phyloP scores from a whole-genome alignment of 1,140 invertebrate genomes.

The Hesperophylax magnus region DNA sequence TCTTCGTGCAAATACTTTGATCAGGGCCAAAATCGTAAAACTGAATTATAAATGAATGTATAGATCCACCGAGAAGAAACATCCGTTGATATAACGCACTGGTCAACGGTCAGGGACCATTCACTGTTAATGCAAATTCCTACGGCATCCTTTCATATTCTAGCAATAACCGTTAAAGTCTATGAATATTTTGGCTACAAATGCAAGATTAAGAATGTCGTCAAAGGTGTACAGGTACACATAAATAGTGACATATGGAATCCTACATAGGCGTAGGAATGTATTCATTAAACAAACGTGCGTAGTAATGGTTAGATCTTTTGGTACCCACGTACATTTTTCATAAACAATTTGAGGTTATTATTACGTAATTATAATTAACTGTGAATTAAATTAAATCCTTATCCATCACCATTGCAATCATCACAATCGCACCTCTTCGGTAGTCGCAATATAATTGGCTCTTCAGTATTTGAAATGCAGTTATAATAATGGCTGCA shows the following conservation, averaged over 20 bases:
- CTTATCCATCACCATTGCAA: not conserved
- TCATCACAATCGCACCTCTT: not conserved
- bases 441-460: constrained; percentile 5
- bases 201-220: no score
- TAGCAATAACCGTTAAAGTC: not conserved
- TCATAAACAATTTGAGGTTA: not conserved
- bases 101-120: not conserved
- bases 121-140: constrained; percentile 11
- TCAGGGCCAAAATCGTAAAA: constrained; percentile 13
- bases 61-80: not conserved
- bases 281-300: no score
- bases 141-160: not conserved
- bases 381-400: not conserved
- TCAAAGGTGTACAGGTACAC: no score
- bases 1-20: not conserved
- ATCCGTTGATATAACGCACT: not conserved
- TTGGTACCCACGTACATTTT: not conserved
- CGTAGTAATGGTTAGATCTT: no score
- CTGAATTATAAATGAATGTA: constrained; percentile 6
- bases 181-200: not conserved
- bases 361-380: not conserved
- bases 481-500: constrained; percentile 34
- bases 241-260: no score
- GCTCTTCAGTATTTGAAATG: constrained; percentile 10
- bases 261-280: no score